These are phyloP conservation scores for Holothuria glaberrima DNA, from an alignment of 35 echinoderm and acorn worm species.

Conservation along the genomic window DNA sequence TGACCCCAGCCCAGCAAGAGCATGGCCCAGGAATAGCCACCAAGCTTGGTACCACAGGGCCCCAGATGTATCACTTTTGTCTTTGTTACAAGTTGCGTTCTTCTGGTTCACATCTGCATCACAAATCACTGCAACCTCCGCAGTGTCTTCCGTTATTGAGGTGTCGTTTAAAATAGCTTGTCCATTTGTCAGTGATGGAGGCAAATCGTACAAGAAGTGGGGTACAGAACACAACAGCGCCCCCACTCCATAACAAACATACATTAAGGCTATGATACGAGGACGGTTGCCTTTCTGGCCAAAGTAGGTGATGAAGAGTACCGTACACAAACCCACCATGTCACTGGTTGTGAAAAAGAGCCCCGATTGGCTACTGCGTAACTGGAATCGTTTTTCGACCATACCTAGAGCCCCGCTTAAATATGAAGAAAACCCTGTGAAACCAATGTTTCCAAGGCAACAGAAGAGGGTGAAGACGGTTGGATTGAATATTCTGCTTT, in stretches of 20 bases:
- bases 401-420: not conserved
- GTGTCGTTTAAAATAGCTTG: conserved; percentile 5
- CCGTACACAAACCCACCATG: conserved; percentile 10
- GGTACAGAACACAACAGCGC: not conserved
- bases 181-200: not conserved
- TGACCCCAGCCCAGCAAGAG: conserved; percentile 11
- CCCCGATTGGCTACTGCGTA: conserved; percentile 25
- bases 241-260: not conserved
- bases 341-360: conserved; percentile 33
- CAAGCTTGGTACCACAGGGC: not conserved
- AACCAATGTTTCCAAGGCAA: conserved; percentile 9
- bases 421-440: not conserved
- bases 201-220: conserved; percentile 45
- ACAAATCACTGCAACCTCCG: not conserved
- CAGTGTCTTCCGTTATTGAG: not conserved
- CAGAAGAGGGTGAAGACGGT: not conserved
- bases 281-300: conserved; percentile 28
- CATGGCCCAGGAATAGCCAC: conserved; percentile 13
- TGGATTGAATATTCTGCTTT: conserved; percentile 30
- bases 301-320: conserved; percentile 41
- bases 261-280: not conserved
- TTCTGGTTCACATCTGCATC: not conserved
- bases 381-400: conserved; percentile 40
- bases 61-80: not conserved
- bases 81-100: not conserved